Conservation (phyloP, 2,888 invertebrate genomes). For the Oeneis ivallda region DNA sequence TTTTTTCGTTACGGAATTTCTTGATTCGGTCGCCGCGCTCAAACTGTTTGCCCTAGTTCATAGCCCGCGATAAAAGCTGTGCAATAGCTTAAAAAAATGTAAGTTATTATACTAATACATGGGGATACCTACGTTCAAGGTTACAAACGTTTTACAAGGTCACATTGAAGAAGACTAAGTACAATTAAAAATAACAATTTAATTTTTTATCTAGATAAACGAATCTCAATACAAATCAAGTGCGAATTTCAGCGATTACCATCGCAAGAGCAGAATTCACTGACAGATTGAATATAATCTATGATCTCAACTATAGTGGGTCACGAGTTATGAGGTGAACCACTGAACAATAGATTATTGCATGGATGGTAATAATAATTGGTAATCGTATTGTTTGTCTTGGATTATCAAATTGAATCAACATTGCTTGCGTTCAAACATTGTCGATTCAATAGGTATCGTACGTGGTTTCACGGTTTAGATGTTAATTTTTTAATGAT, state of each 20-base stretch:
- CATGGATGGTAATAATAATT: constrained; percentile 14
- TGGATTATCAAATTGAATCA: constrained; percentile 26
- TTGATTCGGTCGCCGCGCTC: too few relatives aligned
- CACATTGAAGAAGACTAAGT: constrained; percentile 1
- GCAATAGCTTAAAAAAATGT: too few relatives aligned
- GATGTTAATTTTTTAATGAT: too few relatives aligned
- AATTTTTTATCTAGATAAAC: constrained; percentile 9
- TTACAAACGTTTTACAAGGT: neutral
- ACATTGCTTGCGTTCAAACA: constrained; percentile 5
- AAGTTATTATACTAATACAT: too few relatives aligned
- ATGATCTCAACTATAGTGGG: constrained; percentile 29
- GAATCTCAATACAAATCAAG: constrained; percentile 4
- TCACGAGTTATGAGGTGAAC: constrained; percentile 26
- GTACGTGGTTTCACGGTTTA: neutral
- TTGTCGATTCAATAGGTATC: neutral
- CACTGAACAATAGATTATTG: constrained; percentile 31
- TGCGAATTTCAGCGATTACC: neutral
- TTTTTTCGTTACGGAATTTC: too few relatives aligned
- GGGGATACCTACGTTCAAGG: neutral
- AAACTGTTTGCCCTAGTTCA: too few relatives aligned
- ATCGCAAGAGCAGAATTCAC: constrained; percentile 6
- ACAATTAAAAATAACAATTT: neutral
- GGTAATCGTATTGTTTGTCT: constrained; percentile 35
- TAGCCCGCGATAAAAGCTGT: too few relatives aligned
- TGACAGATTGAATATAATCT: constrained; percentile 29